A percentile compares a stretch with the other conserved stretches of the same genome.
phyloP scores from a whole-genome alignment of 2,888 invertebrate genomes.

The Psylliodes chrysocephalus region DNA sequence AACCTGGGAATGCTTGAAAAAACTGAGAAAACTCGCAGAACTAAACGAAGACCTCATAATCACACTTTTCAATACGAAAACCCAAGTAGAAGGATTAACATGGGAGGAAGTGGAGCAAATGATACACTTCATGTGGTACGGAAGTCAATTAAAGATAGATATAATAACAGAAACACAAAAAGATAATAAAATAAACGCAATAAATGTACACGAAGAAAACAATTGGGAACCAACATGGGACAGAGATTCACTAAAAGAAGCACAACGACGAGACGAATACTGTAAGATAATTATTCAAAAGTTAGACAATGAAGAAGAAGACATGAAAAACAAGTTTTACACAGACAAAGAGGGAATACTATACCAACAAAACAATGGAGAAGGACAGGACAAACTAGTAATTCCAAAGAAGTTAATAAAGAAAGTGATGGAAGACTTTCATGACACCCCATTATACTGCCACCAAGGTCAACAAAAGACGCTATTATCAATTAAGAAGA shows the following conservation, averaged over 20 bases:
- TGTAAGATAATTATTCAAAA: not conserved
- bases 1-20: constrained; percentile 5
- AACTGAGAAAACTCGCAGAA: constrained; percentile 10
- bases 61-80: constrained; percentile 10
- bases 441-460: constrained; percentile 44
- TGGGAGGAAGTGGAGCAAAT: constrained; percentile 22
- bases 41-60: constrained; percentile 5
- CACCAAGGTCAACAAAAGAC: constrained; percentile 54
- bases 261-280: constrained; percentile 15
- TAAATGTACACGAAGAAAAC: constrained; percentile 9
- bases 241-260: constrained; percentile 2
- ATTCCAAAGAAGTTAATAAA: constrained; percentile 14
- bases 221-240: constrained; percentile 24
- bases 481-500: constrained; percentile 35
- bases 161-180: not conserved
- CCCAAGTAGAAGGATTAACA: constrained; percentile 10
- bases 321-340: constrained; percentile 4
- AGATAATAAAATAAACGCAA: not conserved
- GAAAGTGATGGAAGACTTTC: constrained; percentile 33
- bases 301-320: constrained; percentile 10
- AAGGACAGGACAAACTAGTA: constrained; percentile 13
- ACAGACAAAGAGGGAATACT: constrained; percentile 20
- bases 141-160: not conserved
- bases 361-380: not conserved
- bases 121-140: constrained; percentile 20